Percentiles rank a stretch among this genome's conserved stretches.
Conservation (phyloP, 2,797 vertebrate species). For the Tapera naevia region DNA sequence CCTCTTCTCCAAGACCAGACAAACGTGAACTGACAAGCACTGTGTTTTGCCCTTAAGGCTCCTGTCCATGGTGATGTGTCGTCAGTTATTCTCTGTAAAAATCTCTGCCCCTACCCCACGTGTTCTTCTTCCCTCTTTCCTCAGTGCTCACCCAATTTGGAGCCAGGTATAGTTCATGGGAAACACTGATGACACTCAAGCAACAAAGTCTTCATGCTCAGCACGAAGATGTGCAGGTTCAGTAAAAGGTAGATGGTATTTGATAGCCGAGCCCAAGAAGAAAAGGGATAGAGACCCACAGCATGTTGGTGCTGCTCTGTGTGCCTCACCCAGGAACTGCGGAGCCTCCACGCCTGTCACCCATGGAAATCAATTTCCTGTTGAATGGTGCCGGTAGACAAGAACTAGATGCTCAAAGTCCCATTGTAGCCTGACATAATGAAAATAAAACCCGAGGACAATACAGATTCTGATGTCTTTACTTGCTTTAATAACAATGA, state of each 20-base stretch:
- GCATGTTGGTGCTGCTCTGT: background rate
- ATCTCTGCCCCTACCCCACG: background rate
- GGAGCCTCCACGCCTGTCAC: slow-evolving; percentile 47
- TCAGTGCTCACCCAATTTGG: background rate
- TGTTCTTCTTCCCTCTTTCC: background rate
- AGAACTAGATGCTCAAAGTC: slow-evolving; percentile 59
- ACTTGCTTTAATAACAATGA: slow-evolving; percentile 72
- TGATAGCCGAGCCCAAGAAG: background rate
- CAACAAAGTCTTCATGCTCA: background rate
- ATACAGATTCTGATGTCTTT: slow-evolving; percentile 68
- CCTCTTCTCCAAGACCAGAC: slow-evolving; percentile 52
- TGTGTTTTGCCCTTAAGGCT: slow-evolving; percentile 75
- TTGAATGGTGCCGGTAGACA: slow-evolving; percentile 64
- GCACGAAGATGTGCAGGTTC: background rate
- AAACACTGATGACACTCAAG: background rate
- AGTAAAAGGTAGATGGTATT: background rate
- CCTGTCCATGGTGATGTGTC: slow-evolving; percentile 55
- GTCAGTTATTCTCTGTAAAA: slow-evolving; percentile 50
- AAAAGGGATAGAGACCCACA: background rate
- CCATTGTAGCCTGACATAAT: slow-evolving; percentile 61
- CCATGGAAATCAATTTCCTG: slow-evolving; percentile 62
- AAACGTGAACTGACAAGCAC: slow-evolving; percentile 72
- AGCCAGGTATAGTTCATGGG: background rate
- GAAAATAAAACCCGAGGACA: slow-evolving; percentile 67
- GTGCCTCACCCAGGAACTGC: background rate